Percentiles rank a stretch among this genome's conserved stretches.
Conservation (phyloP, 2,888 invertebrate species). For the Ptilodon capucinus region DNA sequence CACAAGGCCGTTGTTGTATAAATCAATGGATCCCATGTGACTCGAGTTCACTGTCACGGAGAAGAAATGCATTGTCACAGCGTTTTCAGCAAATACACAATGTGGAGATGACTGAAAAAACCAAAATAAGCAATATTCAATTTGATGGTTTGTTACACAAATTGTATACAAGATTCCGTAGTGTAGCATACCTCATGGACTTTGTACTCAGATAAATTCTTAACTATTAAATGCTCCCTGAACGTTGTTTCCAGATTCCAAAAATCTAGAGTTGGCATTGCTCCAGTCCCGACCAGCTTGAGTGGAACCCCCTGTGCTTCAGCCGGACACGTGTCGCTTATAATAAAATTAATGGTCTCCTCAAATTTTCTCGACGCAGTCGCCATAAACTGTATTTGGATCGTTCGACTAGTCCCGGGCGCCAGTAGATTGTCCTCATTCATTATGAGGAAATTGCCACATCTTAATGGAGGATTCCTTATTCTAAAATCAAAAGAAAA, state of each 20-base stretch:
- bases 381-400: slow-evolving; percentile 68
- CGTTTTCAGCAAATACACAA: slow-evolving; percentile 72
- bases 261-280: slow-evolving; percentile 82
- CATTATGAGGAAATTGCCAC: slow-evolving; percentile 71
- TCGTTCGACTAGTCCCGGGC: slow-evolving; percentile 67
- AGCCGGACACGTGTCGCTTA: slow-evolving; percentile 76
- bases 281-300: slow-evolving; percentile 76
- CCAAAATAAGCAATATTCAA: neutral
- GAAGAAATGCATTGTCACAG: slow-evolving; percentile 69
- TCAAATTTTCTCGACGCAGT: slow-evolving; percentile 59
- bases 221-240: slow-evolving; percentile 82
- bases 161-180: neutral
- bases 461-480: slow-evolving; percentile 63
- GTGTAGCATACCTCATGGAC: slow-evolving; percentile 63
- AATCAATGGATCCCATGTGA: slow-evolving; percentile 57
- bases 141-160: neutral
- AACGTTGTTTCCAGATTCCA: slow-evolving; percentile 82
- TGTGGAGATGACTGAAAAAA: slow-evolving; percentile 67
- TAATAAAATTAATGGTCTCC: slow-evolving; percentile 69
- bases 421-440: slow-evolving; percentile 73
- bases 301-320: slow-evolving; percentile 75
- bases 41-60: slow-evolving; percentile 64
- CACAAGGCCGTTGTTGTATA: slow-evolving; percentile 75
- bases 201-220: slow-evolving; percentile 75
- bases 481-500: slow-evolving; percentile 39